Evolutionary conservation across 2,888 invertebrate genomes (phyloP).

Genomic region (Julus scanicus): DNA sequence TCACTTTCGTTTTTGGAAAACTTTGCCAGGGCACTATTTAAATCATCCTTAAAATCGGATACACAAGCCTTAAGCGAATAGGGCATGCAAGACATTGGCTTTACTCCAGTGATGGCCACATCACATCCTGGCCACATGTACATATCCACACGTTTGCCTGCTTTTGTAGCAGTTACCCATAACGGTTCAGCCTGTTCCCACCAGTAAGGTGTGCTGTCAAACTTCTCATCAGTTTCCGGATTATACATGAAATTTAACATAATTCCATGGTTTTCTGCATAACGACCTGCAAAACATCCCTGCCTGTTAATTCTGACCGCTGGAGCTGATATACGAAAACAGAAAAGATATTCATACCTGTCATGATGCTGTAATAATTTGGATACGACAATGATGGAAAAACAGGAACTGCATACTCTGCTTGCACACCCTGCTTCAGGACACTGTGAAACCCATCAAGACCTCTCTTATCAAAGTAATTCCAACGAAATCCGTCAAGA

Average conservation of each 20-base stretch:
- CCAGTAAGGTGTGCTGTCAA: slow-evolving; percentile 60
- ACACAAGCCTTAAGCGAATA: slow-evolving; percentile 45
- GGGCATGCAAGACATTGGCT: slow-evolving; percentile 57
- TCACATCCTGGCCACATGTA: slow-evolving; percentile 62
- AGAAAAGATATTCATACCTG: slow-evolving; percentile 50
- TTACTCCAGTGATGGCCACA: slow-evolving; percentile 58
- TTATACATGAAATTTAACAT: slow-evolving; percentile 66
- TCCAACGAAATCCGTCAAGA: slow-evolving; percentile 57
- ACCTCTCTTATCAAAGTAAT: slow-evolving; percentile 55
- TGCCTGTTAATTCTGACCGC: neutral
- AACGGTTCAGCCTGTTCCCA: slow-evolving; percentile 61
- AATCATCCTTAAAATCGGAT: slow-evolving; percentile 47
- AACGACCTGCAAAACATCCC: slow-evolving; percentile 60
- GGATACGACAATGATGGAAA: slow-evolving; percentile 56
- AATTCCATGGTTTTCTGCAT: slow-evolving; percentile 65
- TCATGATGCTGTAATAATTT: slow-evolving; percentile 54
- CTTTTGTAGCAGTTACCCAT: slow-evolving; percentile 61
- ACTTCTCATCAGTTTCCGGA: slow-evolving; percentile 60
- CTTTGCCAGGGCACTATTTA: slow-evolving; percentile 28
- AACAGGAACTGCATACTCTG: slow-evolving; percentile 54
- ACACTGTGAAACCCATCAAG: slow-evolving; percentile 53
- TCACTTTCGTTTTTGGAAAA: slow-evolving; percentile 49
- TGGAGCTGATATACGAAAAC: neutral
- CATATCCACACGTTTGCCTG: slow-evolving; percentile 59
- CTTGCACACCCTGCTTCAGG: slow-evolving; percentile 52